These are phyloP conservation scores for Orthosia cruda DNA, from an alignment of 2,888 invertebrate genomes.

Conservation along the genomic window DNA sequence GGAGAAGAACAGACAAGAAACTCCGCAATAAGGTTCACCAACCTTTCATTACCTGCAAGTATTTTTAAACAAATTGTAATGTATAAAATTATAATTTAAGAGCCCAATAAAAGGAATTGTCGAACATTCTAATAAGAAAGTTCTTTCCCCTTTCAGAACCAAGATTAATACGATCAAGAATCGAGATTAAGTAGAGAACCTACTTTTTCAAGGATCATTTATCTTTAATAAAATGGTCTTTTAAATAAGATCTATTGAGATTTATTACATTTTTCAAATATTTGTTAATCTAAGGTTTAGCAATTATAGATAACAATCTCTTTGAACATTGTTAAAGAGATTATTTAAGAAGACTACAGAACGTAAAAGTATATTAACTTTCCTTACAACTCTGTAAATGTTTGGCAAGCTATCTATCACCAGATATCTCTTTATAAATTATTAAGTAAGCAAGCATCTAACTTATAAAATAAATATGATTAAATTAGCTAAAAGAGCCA, in stretches of 20 bases:
- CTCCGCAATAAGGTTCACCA: no score
- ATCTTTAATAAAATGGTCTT: conserved; percentile 37
- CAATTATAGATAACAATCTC: conserved; percentile 4
- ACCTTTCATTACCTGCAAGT: no score
- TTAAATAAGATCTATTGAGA: conserved; percentile 29
- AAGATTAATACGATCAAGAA: conserved; percentile 49
- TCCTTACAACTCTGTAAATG: neutral
- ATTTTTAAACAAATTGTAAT: neutral
- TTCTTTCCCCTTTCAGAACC: conserved; percentile 47
- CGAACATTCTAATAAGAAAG: conserved; percentile 44
- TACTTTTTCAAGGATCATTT: conserved; percentile 35
- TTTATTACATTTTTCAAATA: conserved; percentile 22
- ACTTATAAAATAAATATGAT: conserved; percentile 6
- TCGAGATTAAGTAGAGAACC: conserved; percentile 46
- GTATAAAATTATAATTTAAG: neutral
- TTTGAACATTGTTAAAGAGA: neutral
- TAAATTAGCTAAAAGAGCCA: conserved; percentile 17
- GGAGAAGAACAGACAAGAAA: no score
- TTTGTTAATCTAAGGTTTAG: conserved; percentile 18
- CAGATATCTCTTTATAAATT: neutral
- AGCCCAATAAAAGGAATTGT: conserved; percentile 36
- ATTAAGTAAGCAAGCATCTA: neutral
- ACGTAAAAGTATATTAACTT: neutral
- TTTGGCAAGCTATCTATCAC: neutral
- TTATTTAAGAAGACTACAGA: neutral